A percentile compares a stretch with the other conserved stretches of the same genome.
Conservation (phyloP, 2,797 vertebrate species). For the Sebastes goodei region DNA sequence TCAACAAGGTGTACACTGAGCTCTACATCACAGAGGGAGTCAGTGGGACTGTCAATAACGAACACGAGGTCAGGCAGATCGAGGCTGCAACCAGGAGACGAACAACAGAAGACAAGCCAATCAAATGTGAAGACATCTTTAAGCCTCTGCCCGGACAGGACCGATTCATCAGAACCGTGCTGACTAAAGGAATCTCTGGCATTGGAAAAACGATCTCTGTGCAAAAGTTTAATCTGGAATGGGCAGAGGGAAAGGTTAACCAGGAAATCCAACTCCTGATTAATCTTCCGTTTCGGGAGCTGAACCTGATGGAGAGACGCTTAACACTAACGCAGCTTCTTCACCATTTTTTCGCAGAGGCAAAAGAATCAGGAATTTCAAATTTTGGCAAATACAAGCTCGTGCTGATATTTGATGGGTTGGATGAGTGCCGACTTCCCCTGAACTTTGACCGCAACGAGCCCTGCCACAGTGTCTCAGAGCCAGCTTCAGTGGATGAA, state of each 20-base stretch:
- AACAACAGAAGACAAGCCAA: slow-evolving; percentile 9
- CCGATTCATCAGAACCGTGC: slow-evolving; percentile 10
- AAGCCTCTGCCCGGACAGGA: not conserved
- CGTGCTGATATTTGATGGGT: slow-evolving; percentile 35
- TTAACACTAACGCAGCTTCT: slow-evolving; percentile 22
- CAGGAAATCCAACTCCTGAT: slow-evolving; percentile 32
- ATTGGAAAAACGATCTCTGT: slow-evolving; percentile 34
- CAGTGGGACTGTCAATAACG: not conserved
- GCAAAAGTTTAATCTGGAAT: slow-evolving; percentile 38
- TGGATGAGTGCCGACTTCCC: slow-evolving; percentile 32
- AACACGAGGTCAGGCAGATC: slow-evolving; percentile 36
- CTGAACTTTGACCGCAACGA: slow-evolving; percentile 17
- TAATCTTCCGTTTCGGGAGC: slow-evolving; percentile 34
- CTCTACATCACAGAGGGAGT: slow-evolving; percentile 42
- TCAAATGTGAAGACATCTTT: slow-evolving; percentile 43
- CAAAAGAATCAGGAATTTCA: slow-evolving; percentile 13
- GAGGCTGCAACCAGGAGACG: slow-evolving; percentile 15
- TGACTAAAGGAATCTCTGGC: slow-evolving; percentile 34
- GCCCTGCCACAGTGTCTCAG: not conserved
- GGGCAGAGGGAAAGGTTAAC: slow-evolving; percentile 25
- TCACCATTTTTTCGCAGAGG: slow-evolving; percentile 16
- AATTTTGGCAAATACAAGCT: slow-evolving; percentile 27
- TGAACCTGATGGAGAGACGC: slow-evolving; percentile 29
- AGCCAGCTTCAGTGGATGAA: not conserved
- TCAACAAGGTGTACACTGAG: slow-evolving; percentile 38